Percentiles rank a stretch among this genome's conserved stretches.
Evolutionary conservation across 2,888 invertebrate species (phyloP).

Genomic region (Branchinecta sandiegonensis): DNA sequence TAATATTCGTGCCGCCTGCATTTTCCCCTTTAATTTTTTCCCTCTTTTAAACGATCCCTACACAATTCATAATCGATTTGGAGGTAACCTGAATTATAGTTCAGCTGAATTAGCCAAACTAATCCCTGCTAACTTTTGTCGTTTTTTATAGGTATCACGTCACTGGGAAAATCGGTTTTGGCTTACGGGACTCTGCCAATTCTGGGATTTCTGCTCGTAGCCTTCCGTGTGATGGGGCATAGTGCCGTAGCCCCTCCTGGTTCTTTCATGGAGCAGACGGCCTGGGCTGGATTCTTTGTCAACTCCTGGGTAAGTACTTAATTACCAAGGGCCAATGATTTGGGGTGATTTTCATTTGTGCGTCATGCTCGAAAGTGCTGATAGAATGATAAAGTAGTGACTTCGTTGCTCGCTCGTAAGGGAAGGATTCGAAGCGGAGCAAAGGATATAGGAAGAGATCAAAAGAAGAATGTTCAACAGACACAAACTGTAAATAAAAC

Average conservation of each 20-base stretch:
- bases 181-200: constrained; percentile 63
- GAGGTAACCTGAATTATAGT: not conserved
- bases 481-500: too few relatives aligned
- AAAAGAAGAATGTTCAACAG: too few relatives aligned
- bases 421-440: too few relatives aligned
- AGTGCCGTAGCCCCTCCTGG: constrained; percentile 45
- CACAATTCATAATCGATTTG: not conserved
- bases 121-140: not conserved
- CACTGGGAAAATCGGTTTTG: constrained; percentile 68
- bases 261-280: constrained; percentile 57
- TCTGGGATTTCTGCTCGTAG: constrained; percentile 54
- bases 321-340: too few relatives aligned
- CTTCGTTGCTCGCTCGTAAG: too few relatives aligned
- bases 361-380: too few relatives aligned
- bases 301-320: constrained; percentile 51
- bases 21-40: too few relatives aligned
- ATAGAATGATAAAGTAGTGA: too few relatives aligned
- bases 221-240: constrained; percentile 56
- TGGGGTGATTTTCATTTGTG: too few relatives aligned
- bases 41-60: constrained; percentile 12
- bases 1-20: too few relatives aligned
- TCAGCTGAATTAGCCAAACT: not conserved
- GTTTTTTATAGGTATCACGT: constrained; percentile 45
- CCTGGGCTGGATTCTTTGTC: constrained; percentile 69
- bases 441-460: too few relatives aligned